Evolutionary conservation across 1,140 invertebrate genomes (phyloP).

Genomic region (Sinonovacula constricta): DNA sequence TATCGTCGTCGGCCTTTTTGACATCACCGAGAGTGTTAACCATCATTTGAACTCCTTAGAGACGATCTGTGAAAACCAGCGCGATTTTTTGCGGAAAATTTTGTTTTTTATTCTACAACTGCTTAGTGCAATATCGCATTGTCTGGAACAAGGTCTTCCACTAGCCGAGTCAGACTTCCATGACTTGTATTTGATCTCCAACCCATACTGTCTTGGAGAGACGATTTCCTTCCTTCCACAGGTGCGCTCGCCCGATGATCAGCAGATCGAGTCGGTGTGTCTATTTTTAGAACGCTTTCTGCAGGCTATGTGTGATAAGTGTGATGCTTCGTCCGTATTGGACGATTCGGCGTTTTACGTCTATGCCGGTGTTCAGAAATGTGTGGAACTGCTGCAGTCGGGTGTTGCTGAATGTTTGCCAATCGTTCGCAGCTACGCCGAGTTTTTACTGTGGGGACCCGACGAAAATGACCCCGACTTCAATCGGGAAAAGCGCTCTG

Average conservation of each 20-base stretch:
- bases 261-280: slow-evolving; percentile 68
- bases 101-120: slow-evolving; percentile 69
- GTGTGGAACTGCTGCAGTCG: slow-evolving; percentile 63
- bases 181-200: slow-evolving; percentile 68
- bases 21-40: slow-evolving; percentile 67
- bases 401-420: slow-evolving; percentile 65
- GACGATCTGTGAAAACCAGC: slow-evolving; percentile 62
- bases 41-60: slow-evolving; percentile 63
- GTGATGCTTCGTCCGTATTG: slow-evolving; percentile 52
- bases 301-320: slow-evolving; percentile 57
- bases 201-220: slow-evolving; percentile 65
- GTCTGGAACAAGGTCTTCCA: slow-evolving; percentile 70
- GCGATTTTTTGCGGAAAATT: slow-evolving; percentile 62
- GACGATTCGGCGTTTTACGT: slow-evolving; percentile 51
- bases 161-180: slow-evolving; percentile 68
- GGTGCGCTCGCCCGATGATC: slow-evolving; percentile 63
- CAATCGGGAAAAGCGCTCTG: slow-evolving; percentile 51
- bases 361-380: slow-evolving; percentile 56
- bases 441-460: slow-evolving; percentile 73
- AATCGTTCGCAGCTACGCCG: slow-evolving; percentile 66
- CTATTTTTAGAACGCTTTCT: slow-evolving; percentile 67
- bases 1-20: slow-evolving; percentile 65
- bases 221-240: slow-evolving; percentile 70
- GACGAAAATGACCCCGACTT: slow-evolving; percentile 46
- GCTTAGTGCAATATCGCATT: slow-evolving; percentile 73